These are phyloP conservation scores for Riparia riparia DNA, from an alignment of 2,113 vertebrate genomes.

Conservation along the genomic window DNA sequence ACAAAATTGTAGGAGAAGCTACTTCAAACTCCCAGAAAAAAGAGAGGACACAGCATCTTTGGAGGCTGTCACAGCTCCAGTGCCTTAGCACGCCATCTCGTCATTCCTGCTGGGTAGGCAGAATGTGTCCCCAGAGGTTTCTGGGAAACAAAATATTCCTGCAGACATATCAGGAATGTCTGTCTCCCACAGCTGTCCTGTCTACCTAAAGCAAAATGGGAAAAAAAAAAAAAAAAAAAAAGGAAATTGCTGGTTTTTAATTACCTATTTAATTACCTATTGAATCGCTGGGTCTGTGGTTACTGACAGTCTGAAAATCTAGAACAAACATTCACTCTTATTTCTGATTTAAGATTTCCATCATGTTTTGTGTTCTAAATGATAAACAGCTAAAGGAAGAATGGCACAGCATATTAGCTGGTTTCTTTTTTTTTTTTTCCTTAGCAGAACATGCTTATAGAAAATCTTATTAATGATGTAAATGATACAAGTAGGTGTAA, in stretches of 20 bases:
- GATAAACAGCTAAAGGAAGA: background rate
- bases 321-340: background rate
- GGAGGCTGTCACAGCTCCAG: background rate
- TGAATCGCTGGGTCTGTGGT: background rate
- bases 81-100: fast-evolving
- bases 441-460: conserved; percentile 18
- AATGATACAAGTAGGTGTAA: conserved; percentile 23
- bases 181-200: background rate
- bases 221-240: background rate
- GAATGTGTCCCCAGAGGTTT: background rate
- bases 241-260: background rate
- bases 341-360: background rate
- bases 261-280: background rate
- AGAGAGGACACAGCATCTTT: background rate
- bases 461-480: conserved; percentile 65
- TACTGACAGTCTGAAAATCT: background rate
- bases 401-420: background rate
- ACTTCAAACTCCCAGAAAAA: background rate
- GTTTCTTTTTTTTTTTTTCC: background rate
- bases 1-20: background rate
- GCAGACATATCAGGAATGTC: background rate
- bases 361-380: background rate
- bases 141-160: background rate
- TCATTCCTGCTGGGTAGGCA: background rate
- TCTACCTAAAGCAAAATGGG: background rate